Evolutionary conservation across 2,888 invertebrate species (phyloP).

Genomic region (Drosophila quinaria): DNA sequence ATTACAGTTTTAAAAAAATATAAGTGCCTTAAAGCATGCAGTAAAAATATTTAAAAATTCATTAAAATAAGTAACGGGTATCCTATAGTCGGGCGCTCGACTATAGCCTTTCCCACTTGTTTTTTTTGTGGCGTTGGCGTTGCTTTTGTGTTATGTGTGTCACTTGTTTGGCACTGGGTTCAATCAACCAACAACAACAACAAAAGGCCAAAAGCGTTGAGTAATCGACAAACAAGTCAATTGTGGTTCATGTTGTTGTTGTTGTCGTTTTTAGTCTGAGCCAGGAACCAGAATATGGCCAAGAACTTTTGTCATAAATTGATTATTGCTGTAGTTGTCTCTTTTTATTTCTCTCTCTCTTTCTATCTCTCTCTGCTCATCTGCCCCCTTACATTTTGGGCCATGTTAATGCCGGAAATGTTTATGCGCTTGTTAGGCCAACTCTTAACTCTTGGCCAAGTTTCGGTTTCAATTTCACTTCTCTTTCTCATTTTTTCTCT

Average conservation of each 20-base stretch:
- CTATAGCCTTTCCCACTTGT: too few relatives aligned
- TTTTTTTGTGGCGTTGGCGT: constrained; percentile 36
- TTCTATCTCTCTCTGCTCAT: not conserved
- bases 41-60: too few relatives aligned
- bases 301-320: constrained; percentile 40
- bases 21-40: too few relatives aligned
- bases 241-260: constrained; percentile 6
- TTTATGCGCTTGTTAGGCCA: constrained; percentile 52
- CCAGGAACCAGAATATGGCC: constrained; percentile 9
- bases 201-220: constrained; percentile 24
- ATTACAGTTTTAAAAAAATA: too few relatives aligned
- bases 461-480: constrained; percentile 3
- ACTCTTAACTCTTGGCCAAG: constrained; percentile 19
- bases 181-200: constrained; percentile 36
- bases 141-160: constrained; percentile 35
- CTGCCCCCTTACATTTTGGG: constrained; percentile 9
- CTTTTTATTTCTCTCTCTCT: not conserved
- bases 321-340: constrained; percentile 23
- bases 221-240: constrained; percentile 24
- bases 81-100: too few relatives aligned
- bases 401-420: constrained; percentile 66
- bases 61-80: too few relatives aligned
- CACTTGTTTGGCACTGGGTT: constrained; percentile 40
- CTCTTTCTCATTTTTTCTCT: not conserved
- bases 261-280: constrained; percentile 6